Evolutionary conservation across 64 coral and sea anemone genomes (phyloP).

Genomic region (Astreopora myriophthalma): DNA sequence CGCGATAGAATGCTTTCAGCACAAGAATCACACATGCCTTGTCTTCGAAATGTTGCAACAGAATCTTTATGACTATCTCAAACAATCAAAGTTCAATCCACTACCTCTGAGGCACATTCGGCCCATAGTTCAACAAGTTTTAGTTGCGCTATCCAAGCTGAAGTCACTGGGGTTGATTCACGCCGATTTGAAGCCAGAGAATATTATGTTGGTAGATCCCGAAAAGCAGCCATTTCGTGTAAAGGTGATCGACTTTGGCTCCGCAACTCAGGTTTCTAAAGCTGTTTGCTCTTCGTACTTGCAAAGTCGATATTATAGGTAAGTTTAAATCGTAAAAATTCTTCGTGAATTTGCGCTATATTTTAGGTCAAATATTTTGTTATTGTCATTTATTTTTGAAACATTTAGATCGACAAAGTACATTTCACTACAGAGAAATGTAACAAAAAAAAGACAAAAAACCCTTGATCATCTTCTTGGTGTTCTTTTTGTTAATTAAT

Average conservation of each 20-base stretch:
- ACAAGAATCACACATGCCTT: slow-evolving; percentile 93
- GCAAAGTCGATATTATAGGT: slow-evolving; percentile 99
- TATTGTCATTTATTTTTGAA: background rate
- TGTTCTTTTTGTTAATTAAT: background rate
- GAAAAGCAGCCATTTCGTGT: slow-evolving; percentile 96
- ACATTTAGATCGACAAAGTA: background rate
- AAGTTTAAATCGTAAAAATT: slow-evolving; percentile 4
- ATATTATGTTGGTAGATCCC: slow-evolving; percentile 97
- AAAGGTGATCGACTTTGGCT: slow-evolving; percentile 99
- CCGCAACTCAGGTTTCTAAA: slow-evolving; percentile 96
- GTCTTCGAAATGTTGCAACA: slow-evolving; percentile 98
- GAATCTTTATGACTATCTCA: slow-evolving; percentile 96
- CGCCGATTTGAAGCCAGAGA: slow-evolving; percentile 97
- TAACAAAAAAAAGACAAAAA: background rate
- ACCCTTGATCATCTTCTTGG: background rate
- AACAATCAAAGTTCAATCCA: slow-evolving; percentile 97
- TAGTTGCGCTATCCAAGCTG: slow-evolving; percentile 91
- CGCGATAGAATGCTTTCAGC: slow-evolving; percentile 97
- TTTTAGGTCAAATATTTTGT: background rate
- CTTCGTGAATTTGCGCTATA: background rate
- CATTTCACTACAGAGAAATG: background rate
- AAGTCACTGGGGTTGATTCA: slow-evolving; percentile 92
- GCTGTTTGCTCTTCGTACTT: slow-evolving; percentile 96
- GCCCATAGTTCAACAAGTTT: slow-evolving; percentile 96
- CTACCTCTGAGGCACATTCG: slow-evolving; percentile 87